These are phyloP conservation scores for Chrosomus eos DNA, from an alignment of 2,797 vertebrate genomes.

Conservation along the genomic window DNA sequence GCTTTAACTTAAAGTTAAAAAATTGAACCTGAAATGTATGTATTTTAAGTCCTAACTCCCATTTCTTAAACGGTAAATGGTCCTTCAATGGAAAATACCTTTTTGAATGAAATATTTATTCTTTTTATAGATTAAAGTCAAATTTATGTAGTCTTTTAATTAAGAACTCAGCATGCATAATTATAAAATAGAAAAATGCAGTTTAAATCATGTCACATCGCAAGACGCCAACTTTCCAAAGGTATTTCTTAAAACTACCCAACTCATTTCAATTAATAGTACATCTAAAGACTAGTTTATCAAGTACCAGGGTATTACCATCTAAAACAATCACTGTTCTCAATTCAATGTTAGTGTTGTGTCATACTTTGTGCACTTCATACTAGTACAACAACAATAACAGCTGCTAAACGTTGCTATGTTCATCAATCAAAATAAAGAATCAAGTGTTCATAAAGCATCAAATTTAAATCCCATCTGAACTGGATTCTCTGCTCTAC, in stretches of 20 bases:
- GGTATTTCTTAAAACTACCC: not conserved
- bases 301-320: not conserved
- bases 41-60: not conserved
- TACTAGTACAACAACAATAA: slow-evolving; percentile 3
- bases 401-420: slow-evolving; percentile 33
- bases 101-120: not conserved
- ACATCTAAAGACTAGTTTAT: not conserved
- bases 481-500: slow-evolving; percentile 28
- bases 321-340: not conserved
- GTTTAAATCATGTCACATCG: not conserved
- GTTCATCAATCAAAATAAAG: not conserved
- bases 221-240: not conserved
- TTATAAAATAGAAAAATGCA: not conserved
- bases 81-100: not conserved
- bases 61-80: not conserved
- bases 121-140: not conserved
- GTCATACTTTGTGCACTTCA: slow-evolving; percentile 4
- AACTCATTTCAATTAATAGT: not conserved
- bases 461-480: slow-evolving; percentile 22
- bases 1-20: too few species aligned
- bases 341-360: not conserved
- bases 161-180: not conserved
- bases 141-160: not conserved
- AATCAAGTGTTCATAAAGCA: slow-evolving; percentile 21
- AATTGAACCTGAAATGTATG: not conserved